Conservation (phyloP, 2,113 vertebrate genomes). For the Bothrops jararaca region DNA sequence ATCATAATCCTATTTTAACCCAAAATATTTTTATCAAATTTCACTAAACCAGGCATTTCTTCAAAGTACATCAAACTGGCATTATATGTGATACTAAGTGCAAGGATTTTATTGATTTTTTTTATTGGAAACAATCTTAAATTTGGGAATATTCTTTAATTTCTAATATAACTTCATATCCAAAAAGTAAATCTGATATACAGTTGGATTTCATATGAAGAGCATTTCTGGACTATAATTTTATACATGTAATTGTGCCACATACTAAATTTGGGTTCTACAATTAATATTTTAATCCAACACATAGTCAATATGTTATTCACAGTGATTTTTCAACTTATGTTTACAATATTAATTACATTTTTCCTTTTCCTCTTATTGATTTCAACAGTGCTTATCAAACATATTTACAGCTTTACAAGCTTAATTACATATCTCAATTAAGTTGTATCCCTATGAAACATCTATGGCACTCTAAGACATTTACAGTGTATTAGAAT, state of each 20-base stretch:
- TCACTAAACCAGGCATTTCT: background rate
- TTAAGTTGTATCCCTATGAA: background rate
- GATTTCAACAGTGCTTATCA: background rate
- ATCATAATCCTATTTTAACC: background rate
- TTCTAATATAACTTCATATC: background rate
- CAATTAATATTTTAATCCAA: background rate
- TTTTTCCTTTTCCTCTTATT: background rate
- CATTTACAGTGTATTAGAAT: background rate
- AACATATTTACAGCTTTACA: background rate
- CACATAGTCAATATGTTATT: background rate
- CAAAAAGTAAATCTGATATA: background rate
- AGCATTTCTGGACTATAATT: background rate
- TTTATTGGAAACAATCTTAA: background rate
- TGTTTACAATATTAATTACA: background rate
- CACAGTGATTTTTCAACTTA: background rate
- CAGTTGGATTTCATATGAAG: background rate
- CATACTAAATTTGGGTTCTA: background rate
- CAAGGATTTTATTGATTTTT: background rate
- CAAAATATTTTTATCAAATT: background rate
- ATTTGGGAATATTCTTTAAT: background rate
- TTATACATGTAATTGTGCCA: background rate
- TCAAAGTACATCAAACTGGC: background rate
- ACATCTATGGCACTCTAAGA: background rate
- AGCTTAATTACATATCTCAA: background rate
- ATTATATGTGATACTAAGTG: background rate